A percentile compares a stretch with the other conserved stretches of the same genome.
Evolutionary conservation across 2,113 vertebrate species (phyloP).

Genomic region (Meles meles): DNA sequence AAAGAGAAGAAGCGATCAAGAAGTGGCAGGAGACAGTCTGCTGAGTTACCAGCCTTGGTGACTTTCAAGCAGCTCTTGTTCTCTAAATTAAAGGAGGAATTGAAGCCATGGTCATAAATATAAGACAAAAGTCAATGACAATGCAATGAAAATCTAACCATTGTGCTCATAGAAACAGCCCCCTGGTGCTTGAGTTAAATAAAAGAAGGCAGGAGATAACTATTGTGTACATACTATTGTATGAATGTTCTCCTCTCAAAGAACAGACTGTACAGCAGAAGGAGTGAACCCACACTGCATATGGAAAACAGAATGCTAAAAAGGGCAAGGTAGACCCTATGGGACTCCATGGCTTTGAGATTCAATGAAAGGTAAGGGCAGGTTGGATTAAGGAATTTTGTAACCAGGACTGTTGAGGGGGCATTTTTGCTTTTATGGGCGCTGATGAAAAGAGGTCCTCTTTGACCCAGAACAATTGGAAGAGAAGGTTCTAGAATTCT

Average conservation of each 20-base stretch:
- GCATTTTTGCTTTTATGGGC: background rate
- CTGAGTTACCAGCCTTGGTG: slow-evolving; percentile 24
- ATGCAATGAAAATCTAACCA: slow-evolving; percentile 13
- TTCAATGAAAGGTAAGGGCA: background rate
- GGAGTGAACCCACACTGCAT: background rate
- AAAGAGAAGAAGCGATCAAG: slow-evolving; percentile 56
- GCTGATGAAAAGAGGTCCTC: background rate
- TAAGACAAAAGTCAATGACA: slow-evolving; percentile 65
- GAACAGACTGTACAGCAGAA: background rate
- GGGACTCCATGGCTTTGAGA: background rate
- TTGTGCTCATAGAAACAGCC: background rate
- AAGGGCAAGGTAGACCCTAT: background rate
- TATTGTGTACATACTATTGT: background rate
- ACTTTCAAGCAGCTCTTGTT: slow-evolving; percentile 50
- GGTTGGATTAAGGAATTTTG: background rate
- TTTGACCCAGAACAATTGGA: background rate
- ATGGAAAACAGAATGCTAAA: background rate
- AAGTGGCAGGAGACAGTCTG: slow-evolving; percentile 55
- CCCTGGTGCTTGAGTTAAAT: background rate
- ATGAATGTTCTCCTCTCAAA: background rate
- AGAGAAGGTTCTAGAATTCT: background rate
- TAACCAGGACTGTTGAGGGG: background rate
- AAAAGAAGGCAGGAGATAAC: background rate
- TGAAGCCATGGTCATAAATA: slow-evolving; percentile 65
- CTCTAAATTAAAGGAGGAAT: slow-evolving; percentile 69